Conservation (phyloP, 2,797 vertebrate species). For the Falco rusticolus region DNA sequence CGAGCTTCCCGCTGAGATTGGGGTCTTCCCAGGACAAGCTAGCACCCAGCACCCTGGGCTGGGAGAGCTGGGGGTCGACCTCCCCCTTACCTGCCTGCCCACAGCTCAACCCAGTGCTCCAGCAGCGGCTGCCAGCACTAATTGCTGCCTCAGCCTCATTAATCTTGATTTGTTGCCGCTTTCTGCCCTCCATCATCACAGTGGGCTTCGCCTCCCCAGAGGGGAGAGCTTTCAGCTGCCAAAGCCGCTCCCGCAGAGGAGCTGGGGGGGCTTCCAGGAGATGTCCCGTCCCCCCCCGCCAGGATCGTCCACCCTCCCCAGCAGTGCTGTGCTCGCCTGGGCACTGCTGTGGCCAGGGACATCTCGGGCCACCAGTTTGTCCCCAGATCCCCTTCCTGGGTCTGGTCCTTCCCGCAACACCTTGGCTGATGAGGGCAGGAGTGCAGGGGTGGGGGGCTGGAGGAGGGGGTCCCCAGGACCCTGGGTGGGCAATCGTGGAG, state of each 20-base stretch:
- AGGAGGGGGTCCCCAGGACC: background rate
- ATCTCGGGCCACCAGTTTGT: accelerated
- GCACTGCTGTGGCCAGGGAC: background rate
- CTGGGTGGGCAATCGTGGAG: accelerated
- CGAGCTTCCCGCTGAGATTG: accelerated
- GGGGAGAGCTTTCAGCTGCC: background rate
- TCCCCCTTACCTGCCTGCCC: accelerated
- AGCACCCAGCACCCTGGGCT: background rate
- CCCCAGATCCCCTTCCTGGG: background rate
- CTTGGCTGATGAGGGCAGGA: background rate
- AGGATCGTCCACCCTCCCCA: accelerated
- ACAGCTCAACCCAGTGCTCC: background rate
- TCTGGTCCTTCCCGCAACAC: background rate
- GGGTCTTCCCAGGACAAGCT: background rate
- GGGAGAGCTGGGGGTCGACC: accelerated
- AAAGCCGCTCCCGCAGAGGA: background rate
- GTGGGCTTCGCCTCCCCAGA: background rate
- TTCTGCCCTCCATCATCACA: background rate
- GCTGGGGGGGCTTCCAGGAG: background rate
- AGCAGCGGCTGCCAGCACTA: background rate
- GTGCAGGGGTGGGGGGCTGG: no score
- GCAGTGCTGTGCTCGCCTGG: background rate
- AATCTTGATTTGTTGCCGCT: slow-evolving; percentile 59
- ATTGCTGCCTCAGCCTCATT: slow-evolving; percentile 67
- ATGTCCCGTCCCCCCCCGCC: background rate